These are phyloP conservation scores for Neotoxoptera formosana DNA, from an alignment of 1,140 invertebrate species.

Conservation along the genomic window DNA sequence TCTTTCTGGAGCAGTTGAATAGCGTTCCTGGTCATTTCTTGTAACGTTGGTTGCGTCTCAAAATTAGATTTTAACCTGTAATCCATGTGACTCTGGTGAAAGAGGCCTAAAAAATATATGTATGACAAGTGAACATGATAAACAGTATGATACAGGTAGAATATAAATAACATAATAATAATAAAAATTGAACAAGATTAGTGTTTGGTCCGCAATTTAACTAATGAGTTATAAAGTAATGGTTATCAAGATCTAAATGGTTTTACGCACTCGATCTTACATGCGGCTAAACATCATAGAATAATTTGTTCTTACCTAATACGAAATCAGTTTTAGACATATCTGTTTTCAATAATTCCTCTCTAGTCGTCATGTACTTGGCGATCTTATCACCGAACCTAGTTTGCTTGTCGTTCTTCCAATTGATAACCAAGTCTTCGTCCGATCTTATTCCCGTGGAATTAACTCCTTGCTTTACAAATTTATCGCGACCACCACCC, in stretches of 20 bases:
- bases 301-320: conserved; percentile 62
- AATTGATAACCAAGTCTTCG: conserved; percentile 68
- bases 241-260: too few species aligned
- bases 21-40: conserved; percentile 82
- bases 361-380: conserved; percentile 66
- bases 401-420: conserved; percentile 66
- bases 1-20: conserved; percentile 77
- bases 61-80: conserved; percentile 65
- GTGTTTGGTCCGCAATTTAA: not conserved
- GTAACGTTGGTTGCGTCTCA: conserved; percentile 69
- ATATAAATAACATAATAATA: too few species aligned
- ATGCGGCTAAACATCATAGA: too few species aligned
- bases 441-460: conserved; percentile 65
- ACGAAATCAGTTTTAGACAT: conserved; percentile 67
- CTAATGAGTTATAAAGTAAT: not conserved
- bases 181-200: too few species aligned
- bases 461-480: not conserved
- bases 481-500: conserved; percentile 45
- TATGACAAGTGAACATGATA: too few species aligned
- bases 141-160: not conserved
- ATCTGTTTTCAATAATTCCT: conserved; percentile 67
- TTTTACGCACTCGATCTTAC: too few species aligned
- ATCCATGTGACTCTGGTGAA: conserved; percentile 60
- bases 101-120: conserved; percentile 62
- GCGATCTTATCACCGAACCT: conserved; percentile 62